These are phyloP conservation scores for Lingula anatina DNA, from an alignment of 2,888 invertebrate species.

Conservation along the genomic window DNA sequence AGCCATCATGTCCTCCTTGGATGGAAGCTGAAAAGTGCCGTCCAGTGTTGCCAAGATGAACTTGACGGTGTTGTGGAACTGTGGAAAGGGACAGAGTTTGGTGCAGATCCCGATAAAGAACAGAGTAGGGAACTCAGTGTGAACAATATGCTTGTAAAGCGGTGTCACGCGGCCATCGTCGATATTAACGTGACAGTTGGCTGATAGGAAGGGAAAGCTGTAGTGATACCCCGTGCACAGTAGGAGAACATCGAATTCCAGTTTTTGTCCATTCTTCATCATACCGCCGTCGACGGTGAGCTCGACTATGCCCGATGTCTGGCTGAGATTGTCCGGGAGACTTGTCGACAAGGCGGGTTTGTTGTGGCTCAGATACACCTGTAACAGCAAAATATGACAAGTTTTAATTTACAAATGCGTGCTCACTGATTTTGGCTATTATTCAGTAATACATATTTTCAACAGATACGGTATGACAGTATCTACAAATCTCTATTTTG, in stretches of 20 bases:
- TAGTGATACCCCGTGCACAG: slow-evolving; percentile 75
- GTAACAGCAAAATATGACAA: no score
- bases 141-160: slow-evolving; percentile 79
- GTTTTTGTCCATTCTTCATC: slow-evolving; percentile 60
- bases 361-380: slow-evolving; percentile 45
- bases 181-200: slow-evolving; percentile 66
- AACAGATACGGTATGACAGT: no score
- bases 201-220: slow-evolving; percentile 70
- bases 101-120: slow-evolving; percentile 78
- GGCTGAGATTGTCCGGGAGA: slow-evolving; percentile 33
- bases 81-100: slow-evolving; percentile 76
- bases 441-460: no score
- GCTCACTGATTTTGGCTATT: no score
- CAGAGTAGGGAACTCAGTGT: slow-evolving; percentile 74
- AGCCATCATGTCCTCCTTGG: no score
- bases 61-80: slow-evolving; percentile 76
- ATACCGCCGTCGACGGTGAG: slow-evolving; percentile 16
- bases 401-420: no score
- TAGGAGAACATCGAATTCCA: slow-evolving; percentile 63
- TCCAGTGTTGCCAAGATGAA: no score
- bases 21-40: no score
- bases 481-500: no score
- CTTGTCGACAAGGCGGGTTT: slow-evolving; percentile 16
- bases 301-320: slow-evolving; percentile 33
- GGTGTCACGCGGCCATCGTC: slow-evolving; percentile 77